Evolutionary conservation across 2,113 vertebrate genomes (phyloP), one percentile per base, ranked within the genome.

Genomic region (Miniopterus natalensis): DNA sequence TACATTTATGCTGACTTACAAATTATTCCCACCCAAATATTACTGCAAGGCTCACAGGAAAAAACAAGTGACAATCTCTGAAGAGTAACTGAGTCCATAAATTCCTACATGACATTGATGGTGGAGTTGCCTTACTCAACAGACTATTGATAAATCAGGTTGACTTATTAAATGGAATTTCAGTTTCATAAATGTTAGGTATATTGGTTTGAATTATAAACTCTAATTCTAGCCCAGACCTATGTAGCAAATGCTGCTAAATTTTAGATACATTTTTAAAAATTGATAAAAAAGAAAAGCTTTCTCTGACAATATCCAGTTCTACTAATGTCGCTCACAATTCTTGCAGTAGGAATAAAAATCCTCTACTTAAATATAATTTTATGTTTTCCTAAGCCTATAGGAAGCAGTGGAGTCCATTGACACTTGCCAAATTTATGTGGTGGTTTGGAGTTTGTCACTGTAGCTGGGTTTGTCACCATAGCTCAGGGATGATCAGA

Each of bases 21-120:
- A 96, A 75, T 95, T 95, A 92, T 77, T 84, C 36, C 47, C 49
- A 89, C 27, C 15, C 78, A 84, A 83, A 75, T 5, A 45, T 79
- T 88, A 63, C 15, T 63, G 6, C 66, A 92, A 83, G 45, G 10
- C 61, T 74, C 63, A 86, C 29, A 65, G 27, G 55, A 59, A 86
- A 84, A 94, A 70, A 53, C 13, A 59, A 80, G 25, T 68, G 73
- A 92, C 51, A 74, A 42, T 90, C 61, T 92, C 66, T 95, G 27
- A 87, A 79, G 81, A 83, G 23, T 94, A 90, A 95, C 61, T 95
- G 84, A 31, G 63, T 88, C 85, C n/a, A 94, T 94, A 92, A 92
- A 97, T 74, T 92, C 29, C 42, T 81, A 49, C 77, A 57, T 70
- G 31, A 74, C 45, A 65, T 15, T 85, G 51, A 88, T 95, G 66